phyloP scores from a whole-genome alignment of 2,797 vertebrate genomes.

The Acipenser oxyrinchus region DNA sequence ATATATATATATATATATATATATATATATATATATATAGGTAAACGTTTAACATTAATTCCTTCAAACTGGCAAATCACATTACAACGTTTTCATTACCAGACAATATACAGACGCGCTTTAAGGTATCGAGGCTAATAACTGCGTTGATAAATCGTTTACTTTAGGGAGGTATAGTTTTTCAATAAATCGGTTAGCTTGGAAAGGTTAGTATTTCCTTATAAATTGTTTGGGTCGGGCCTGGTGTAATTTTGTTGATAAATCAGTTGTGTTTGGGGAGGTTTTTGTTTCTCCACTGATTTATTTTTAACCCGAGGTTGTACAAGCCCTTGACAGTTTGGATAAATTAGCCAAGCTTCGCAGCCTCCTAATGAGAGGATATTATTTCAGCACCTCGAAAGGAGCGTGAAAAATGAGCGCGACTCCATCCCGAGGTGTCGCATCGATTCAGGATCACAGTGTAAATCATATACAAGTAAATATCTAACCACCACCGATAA shows the following conservation, averaged over 20 bases:
- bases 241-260: slow-evolving; percentile 90
- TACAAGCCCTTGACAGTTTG: slow-evolving; percentile 86
- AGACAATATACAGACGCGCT: too few species aligned
- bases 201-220: slow-evolving; percentile 61
- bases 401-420: slow-evolving; percentile 80
- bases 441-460: slow-evolving; percentile 88
- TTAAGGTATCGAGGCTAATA: too few species aligned
- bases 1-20: too few species aligned
- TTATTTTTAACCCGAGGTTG: slow-evolving; percentile 94
- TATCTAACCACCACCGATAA: slow-evolving; percentile 61
- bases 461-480: slow-evolving; percentile 73
- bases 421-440: slow-evolving; percentile 78
- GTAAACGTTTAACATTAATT: too few species aligned
- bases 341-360: slow-evolving; percentile 89
- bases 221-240: slow-evolving; percentile 71
- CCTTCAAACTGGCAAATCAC: too few species aligned
- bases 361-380: slow-evolving; percentile 88
- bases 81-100: too few species aligned
- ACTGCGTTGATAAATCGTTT: slow-evolving; percentile 21
- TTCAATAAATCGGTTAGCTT: slow-evolving; percentile 63
- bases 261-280: slow-evolving; percentile 73
- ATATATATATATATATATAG: too few species aligned
- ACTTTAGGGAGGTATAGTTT: slow-evolving; percentile 43
- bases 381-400: slow-evolving; percentile 84
- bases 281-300: slow-evolving; percentile 77